A percentile compares a stretch with the other conserved stretches of the same genome.
Evolutionary conservation across 1,140 invertebrate genomes (phyloP).

Genomic region (Berghia stephanieae): DNA sequence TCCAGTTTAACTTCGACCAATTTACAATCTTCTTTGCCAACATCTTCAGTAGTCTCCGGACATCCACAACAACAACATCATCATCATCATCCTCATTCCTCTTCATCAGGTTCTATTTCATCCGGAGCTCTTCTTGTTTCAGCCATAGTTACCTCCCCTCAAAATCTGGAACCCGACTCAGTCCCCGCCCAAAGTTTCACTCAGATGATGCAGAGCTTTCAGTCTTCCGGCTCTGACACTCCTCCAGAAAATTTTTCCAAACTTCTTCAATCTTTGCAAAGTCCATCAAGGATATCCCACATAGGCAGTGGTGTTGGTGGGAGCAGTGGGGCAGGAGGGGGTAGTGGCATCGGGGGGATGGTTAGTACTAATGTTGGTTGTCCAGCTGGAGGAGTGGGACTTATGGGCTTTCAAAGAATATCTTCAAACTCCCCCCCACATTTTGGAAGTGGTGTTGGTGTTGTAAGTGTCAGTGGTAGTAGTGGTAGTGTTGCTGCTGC

Average conservation of each 20-base stretch:
- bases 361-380: not conserved
- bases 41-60: not conserved
- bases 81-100: not conserved
- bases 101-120: conserved; percentile 8
- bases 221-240: conserved; percentile 36
- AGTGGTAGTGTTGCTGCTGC: not conserved
- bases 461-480: too few relatives aligned
- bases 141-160: conserved; percentile 13
- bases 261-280: conserved; percentile 23
- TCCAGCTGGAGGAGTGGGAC: not conserved
- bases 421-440: conserved; percentile 4
- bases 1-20: too few relatives aligned
- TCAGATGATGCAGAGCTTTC: conserved; percentile 46
- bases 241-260: conserved; percentile 25
- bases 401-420: not conserved
- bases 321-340: not conserved
- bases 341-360: conserved; percentile 1
- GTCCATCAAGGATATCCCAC: conserved; percentile 1
- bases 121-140: not conserved
- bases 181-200: conserved; percentile 45
- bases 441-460: too few relatives aligned
- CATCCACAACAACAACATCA: not conserved
- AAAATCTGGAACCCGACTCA: conserved; percentile 27
- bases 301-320: not conserved
- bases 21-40: too few relatives aligned